Evolutionary conservation across 2,113 vertebrate genomes (phyloP).

Genomic region (Pithys albifrons): DNA sequence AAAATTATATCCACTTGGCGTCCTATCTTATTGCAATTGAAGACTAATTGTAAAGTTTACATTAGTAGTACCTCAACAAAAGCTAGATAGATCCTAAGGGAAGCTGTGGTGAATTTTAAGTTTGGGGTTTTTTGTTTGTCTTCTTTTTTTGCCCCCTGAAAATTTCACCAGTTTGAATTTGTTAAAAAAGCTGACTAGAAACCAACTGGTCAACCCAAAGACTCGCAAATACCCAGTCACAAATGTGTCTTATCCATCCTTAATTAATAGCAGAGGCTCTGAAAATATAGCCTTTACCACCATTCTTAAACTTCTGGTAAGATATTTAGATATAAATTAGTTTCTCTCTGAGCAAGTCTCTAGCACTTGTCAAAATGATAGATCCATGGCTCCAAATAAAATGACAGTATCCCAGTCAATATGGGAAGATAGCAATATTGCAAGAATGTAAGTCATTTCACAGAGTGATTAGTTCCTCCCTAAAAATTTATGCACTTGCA

Average conservation of each 20-base stretch:
- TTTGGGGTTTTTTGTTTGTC: too few species aligned
- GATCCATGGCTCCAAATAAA: neutral
- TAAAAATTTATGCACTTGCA: neutral
- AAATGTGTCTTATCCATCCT: neutral
- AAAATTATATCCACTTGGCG: neutral
- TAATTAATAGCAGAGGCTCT: neutral
- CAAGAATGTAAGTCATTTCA: rapidly evolving
- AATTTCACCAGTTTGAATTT: neutral
- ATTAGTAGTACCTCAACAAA: neutral
- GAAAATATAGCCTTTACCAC: neutral
- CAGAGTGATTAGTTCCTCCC: neutral
- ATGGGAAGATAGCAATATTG: neutral
- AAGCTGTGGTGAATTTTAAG: neutral
- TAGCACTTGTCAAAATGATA: neutral
- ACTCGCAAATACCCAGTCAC: neutral
- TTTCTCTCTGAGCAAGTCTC: neutral
- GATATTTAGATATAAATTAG: neutral
- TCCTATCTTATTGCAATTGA: neutral
- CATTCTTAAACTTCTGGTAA: neutral
- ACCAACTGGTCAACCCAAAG: neutral
- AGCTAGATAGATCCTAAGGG: neutral
- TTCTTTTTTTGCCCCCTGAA: rapidly evolving
- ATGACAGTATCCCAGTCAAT: neutral
- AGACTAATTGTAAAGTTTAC: neutral
- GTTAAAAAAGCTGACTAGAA: neutral